A percentile compares a stretch with the other conserved stretches of the same genome.
phyloP scores from a whole-genome alignment of 2,113 vertebrate genomes.

The Alethe castanea region DNA sequence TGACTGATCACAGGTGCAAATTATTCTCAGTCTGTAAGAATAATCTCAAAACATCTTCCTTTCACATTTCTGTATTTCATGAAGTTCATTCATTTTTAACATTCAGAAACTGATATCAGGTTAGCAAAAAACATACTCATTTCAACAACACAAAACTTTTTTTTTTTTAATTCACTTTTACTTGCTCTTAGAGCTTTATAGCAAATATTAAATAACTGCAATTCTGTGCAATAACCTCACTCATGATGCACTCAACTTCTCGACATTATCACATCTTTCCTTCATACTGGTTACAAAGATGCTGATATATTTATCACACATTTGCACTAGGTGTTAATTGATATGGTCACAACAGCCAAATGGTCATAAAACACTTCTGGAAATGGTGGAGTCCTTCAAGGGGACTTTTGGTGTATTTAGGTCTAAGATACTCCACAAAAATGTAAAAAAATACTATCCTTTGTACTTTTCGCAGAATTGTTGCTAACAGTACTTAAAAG shows the following conservation, averaged over 20 bases:
- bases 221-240: neutral
- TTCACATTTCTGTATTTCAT: neutral
- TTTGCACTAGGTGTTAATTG: neutral
- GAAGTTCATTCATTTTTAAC: neutral
- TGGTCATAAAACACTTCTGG: neutral
- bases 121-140: rapidly evolving
- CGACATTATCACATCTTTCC: neutral
- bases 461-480: neutral
- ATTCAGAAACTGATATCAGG: neutral
- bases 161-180: neutral
- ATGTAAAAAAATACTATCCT: neutral
- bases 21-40: neutral
- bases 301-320: neutral
- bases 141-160: neutral
- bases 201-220: neutral
- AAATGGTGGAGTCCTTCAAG: neutral
- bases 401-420: neutral
- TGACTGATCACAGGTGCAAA: neutral
- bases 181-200: neutral
- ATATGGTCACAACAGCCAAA: neutral
- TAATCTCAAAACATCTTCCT: neutral
- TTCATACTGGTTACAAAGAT: neutral
- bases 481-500: neutral
- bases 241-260: neutral
- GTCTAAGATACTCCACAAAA: neutral